phyloP scores from a whole-genome alignment of 1,140 invertebrate species.

The Sycobia sp. region DNA sequence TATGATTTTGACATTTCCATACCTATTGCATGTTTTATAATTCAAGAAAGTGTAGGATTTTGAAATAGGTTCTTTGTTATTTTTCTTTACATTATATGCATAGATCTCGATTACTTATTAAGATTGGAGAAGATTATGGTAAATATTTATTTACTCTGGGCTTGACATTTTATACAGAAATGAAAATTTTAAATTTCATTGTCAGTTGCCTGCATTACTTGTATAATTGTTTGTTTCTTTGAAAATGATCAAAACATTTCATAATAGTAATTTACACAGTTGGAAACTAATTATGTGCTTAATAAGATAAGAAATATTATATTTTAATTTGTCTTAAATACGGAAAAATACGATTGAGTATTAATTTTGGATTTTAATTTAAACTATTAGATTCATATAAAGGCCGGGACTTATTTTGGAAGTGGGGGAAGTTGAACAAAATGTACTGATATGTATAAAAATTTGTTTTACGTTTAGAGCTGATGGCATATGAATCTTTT shows the following conservation, averaged over 20 bases:
- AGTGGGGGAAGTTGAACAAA: too few relatives aligned
- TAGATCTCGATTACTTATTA: conserved; percentile 11
- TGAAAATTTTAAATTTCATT: conserved; percentile 20
- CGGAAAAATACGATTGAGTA: too few relatives aligned
- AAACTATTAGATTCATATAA: too few relatives aligned
- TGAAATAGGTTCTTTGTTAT: conserved; percentile 7
- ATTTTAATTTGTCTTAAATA: too few relatives aligned
- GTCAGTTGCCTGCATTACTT: conserved; percentile 33
- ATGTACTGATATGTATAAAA: too few relatives aligned
- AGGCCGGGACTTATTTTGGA: too few relatives aligned
- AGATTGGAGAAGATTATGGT: conserved; percentile 14
- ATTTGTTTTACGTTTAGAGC: too few relatives aligned
- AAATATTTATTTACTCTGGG: conserved; percentile 15
- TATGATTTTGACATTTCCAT: conserved; percentile 22
- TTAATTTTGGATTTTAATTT: too few relatives aligned
- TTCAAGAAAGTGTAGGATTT: conserved; percentile 18
- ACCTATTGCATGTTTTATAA: conserved; percentile 29
- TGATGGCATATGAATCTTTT: too few relatives aligned
- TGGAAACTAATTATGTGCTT: too few relatives aligned
- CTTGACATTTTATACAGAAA: conserved; percentile 14
- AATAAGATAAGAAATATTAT: too few relatives aligned
- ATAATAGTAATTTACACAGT: conserved; percentile 32
- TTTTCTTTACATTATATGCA: background rate
- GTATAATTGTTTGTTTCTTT: conserved; percentile 33
- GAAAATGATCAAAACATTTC: conserved; percentile 23